These are phyloP conservation scores for Microchirus variegatus DNA, from an alignment of 2,797 vertebrate species.

Conservation along the genomic window DNA sequence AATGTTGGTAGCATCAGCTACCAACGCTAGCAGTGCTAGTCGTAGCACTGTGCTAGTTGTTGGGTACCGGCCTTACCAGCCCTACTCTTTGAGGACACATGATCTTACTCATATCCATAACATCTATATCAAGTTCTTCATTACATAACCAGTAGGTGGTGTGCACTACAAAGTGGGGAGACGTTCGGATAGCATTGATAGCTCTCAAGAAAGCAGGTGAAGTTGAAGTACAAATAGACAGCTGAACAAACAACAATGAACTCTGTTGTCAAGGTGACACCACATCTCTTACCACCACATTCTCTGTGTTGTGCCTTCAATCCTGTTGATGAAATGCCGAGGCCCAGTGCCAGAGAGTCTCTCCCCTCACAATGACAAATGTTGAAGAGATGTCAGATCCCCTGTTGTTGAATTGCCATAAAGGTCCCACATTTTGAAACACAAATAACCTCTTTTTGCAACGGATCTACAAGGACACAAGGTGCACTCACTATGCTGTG, in stretches of 20 bases:
- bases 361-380: conserved; percentile 18
- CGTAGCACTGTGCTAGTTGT: no score
- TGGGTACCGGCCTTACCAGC: no score
- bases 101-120: not conserved
- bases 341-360: not conserved
- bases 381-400: conserved; percentile 21
- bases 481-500: not conserved
- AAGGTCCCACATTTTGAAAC: not conserved
- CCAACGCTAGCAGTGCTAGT: no score
- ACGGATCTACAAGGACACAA: conserved; percentile 25
- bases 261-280: conserved; percentile 39
- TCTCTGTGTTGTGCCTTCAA: conserved; percentile 6
- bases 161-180: no score
- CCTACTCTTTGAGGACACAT: conserved; percentile 10
- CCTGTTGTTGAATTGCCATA: not conserved
- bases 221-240: not conserved
- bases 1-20: no score
- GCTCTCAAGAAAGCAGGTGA: not conserved
- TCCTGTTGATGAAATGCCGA: conserved; percentile 32
- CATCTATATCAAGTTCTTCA: not conserved
- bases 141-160: no score
- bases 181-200: not conserved
- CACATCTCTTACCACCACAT: not conserved
- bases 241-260: conserved; percentile 17
- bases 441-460: conserved; percentile 27